Conservation (phyloP, 2,797 vertebrate species). For the Cuculus canorus region DNA sequence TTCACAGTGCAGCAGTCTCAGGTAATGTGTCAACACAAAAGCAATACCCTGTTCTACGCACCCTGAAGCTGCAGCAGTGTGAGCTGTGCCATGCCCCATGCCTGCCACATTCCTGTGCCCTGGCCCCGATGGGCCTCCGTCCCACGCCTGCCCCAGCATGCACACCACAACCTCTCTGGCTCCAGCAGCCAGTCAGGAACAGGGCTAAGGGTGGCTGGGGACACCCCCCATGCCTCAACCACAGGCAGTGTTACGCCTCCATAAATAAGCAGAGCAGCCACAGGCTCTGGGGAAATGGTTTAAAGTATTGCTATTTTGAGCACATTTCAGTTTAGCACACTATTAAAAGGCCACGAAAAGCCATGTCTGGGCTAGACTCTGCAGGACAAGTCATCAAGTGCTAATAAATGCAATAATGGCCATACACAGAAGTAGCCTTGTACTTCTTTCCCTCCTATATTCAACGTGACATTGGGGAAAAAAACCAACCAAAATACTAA, state of each 20-base stretch:
- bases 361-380: not conserved
- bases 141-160: accelerated
- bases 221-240: accelerated
- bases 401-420: not conserved
- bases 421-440: not conserved
- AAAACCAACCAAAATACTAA: not conserved
- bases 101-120: not conserved
- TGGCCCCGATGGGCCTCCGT: not conserved
- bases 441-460: not conserved
- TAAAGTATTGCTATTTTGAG: not conserved
- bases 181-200: not conserved
- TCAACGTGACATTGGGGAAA: not conserved
- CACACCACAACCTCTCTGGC: not conserved
- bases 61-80: not conserved
- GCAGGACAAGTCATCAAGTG: not conserved
- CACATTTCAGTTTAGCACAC: not conserved
- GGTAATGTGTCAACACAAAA: not conserved
- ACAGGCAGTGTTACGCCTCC: accelerated
- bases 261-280: not conserved
- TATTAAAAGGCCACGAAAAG: conserved; percentile 13
- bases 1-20: not conserved
- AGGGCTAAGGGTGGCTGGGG: not conserved
- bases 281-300: not conserved
- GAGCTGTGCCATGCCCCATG: not conserved
- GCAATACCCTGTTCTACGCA: not conserved